Conservation (phyloP, 2,888 invertebrate species). For the Stenotaenia linearis region DNA sequence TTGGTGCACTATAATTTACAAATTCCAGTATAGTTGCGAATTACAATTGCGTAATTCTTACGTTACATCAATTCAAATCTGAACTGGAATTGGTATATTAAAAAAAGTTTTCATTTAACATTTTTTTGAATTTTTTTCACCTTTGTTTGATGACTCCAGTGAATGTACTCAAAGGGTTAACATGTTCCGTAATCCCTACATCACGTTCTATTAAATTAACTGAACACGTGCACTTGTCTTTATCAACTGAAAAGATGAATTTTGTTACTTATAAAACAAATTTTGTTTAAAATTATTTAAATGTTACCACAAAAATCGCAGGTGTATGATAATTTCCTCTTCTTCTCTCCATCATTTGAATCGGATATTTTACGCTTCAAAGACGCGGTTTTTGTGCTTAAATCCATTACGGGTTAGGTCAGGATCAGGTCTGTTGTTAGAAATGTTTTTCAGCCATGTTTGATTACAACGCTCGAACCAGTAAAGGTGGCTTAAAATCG, state of each 20-base stretch:
- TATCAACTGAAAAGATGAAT: not conserved
- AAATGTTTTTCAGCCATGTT: no score
- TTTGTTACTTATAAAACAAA: no score
- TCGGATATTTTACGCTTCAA: not conserved
- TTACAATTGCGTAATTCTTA: not conserved
- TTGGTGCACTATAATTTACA: not conserved
- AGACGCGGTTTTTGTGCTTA: not conserved
- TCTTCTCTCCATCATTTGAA: not conserved
- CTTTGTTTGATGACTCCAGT: not conserved
- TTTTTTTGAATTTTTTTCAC: not conserved
- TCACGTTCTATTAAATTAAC: not conserved
- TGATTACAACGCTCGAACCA: no score
- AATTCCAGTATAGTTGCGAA: not conserved
- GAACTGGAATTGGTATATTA: not conserved
- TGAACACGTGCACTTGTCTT: not conserved
- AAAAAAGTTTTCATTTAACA: no score
- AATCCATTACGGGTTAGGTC: not conserved
- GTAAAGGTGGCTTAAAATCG: no score
- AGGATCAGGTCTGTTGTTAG: no score
- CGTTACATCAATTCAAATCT: not conserved
- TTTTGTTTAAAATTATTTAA: no score
- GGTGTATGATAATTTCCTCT: not conserved
- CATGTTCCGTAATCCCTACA: not conserved
- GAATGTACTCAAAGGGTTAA: not conserved
- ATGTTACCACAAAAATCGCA: not conserved